These are phyloP conservation scores for Crambe crambe DNA, from an alignment of 37 sponge, comb jelly and placozoan genomes.

Conservation along the genomic window DNA sequence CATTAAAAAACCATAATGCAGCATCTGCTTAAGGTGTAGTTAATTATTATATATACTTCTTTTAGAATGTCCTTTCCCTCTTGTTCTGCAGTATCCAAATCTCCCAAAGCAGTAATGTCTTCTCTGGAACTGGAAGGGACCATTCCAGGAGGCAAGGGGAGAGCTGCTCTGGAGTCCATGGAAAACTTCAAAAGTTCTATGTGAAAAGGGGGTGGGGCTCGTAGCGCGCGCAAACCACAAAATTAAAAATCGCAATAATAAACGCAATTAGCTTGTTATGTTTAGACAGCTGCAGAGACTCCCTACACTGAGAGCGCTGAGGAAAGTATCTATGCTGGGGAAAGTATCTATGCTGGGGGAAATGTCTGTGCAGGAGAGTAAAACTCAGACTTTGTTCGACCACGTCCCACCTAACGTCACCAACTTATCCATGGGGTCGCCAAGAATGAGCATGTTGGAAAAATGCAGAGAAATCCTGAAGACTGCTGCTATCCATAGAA, in stretches of 20 bases:
- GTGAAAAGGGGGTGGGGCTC: conserved; percentile 7
- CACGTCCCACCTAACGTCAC: conserved; percentile 3
- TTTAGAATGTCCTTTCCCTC: background rate
- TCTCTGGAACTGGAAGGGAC: conserved; percentile 54
- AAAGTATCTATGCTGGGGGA: background rate
- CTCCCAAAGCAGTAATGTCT: conserved; percentile 17
- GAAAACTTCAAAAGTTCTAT: background rate
- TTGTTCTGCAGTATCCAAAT: background rate
- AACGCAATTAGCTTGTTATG: too few species aligned
- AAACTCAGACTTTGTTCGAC: conserved; percentile 40
- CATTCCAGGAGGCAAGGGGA: conserved; percentile 58
- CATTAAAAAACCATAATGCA: too few species aligned
- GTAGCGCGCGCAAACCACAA: background rate
- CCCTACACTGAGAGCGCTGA: too few species aligned
- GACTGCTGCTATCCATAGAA: conserved; percentile 36
- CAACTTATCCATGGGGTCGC: conserved; percentile 75
- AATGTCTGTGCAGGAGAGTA: conserved; percentile 2
- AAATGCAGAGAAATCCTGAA: conserved; percentile 17
- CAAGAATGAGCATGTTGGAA: conserved; percentile 37
- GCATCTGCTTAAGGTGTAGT: background rate
- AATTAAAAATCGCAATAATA: too few species aligned
- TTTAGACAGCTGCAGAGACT: too few species aligned
- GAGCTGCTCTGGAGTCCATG: conserved; percentile 8
- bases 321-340: background rate
- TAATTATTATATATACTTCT: conserved; percentile 1